A percentile compares a stretch with the other conserved stretches of the same genome.
Evolutionary conservation across 2,797 vertebrate genomes (phyloP).

Genomic region (Enteromius viviparus): DNA sequence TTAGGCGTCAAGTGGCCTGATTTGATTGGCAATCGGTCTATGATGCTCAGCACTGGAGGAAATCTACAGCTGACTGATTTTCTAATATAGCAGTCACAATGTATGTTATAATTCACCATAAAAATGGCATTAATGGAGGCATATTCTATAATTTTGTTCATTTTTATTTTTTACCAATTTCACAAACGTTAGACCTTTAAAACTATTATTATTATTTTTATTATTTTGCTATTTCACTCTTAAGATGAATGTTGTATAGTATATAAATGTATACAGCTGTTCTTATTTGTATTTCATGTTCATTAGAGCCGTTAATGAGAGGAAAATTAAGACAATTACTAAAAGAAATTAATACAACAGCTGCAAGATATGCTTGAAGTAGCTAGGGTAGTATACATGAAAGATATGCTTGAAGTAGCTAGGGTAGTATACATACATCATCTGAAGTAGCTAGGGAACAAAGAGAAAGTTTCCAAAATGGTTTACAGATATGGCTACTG

Average conservation of each 20-base stretch:
- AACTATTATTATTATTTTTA: too few species aligned
- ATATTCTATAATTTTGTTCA: not conserved
- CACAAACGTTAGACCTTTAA: not conserved
- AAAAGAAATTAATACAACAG: constrained; percentile 6
- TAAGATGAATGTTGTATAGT: not conserved
- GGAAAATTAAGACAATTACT: not conserved
- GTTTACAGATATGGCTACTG: not conserved
- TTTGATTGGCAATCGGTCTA: constrained; percentile 64
- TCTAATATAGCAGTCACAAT: not conserved
- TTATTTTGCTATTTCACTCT: not conserved
- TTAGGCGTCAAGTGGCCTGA: constrained; percentile 52
- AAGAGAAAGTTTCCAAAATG: not conserved
- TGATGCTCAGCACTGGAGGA: constrained; percentile 39
- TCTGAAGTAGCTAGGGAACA: not conserved
- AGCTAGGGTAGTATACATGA: too few species aligned
- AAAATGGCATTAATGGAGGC: not conserved
- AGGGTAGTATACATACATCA: too few species aligned
- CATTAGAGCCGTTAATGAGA: not conserved
- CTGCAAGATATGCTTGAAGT: constrained; percentile 7
- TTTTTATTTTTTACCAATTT: not conserved
- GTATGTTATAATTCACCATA: not conserved
- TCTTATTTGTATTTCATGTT: not conserved
- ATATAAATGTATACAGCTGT: not conserved
- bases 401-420: too few species aligned
- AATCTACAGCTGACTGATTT: constrained; percentile 7